phyloP scores from a whole-genome alignment of 2,888 invertebrate genomes.

The Callosobruchus maculatus region DNA sequence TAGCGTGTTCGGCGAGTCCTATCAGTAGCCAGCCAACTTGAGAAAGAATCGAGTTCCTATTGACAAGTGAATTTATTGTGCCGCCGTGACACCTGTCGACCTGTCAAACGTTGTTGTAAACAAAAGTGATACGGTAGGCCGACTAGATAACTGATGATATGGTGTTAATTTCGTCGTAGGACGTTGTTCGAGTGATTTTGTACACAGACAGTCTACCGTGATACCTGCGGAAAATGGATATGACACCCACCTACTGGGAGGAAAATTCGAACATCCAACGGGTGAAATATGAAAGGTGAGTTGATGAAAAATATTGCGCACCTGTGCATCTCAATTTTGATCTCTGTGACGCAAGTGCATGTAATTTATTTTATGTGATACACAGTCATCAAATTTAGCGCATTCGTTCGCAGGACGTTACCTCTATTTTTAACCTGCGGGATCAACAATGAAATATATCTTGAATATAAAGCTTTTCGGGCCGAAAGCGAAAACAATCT shows the following conservation, averaged over 20 bases:
- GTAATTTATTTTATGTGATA: neutral
- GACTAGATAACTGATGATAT: neutral
- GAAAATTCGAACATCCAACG: conserved; percentile 52
- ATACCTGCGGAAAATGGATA: conserved; percentile 36
- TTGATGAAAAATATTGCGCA: neutral
- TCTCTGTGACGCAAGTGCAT: neutral
- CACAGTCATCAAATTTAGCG: neutral
- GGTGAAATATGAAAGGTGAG: conserved; percentile 55
- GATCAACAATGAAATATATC: neutral
- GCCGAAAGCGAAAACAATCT: no score
- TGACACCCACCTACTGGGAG: conserved; percentile 54
- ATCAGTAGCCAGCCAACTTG: conserved; percentile 34
- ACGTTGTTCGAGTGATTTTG: neutral
- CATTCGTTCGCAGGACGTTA: neutral
- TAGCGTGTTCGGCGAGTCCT: conserved; percentile 35
- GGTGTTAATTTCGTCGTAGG: neutral
- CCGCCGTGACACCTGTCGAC: conserved; percentile 29
- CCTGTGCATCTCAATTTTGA: neutral
- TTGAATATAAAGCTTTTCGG: neutral
- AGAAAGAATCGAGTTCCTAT: conserved; percentile 12
- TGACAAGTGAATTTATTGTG: conserved; percentile 13
- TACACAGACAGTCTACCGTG: neutral
- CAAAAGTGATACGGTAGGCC: neutral
- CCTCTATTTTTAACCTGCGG: neutral
- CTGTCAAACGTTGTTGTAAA: no score